Evolutionary conservation across 2,888 invertebrate genomes (phyloP), one percentile per base, ranked within the genome.

Genomic region (Ommatoiulus sabulosus): DNA sequence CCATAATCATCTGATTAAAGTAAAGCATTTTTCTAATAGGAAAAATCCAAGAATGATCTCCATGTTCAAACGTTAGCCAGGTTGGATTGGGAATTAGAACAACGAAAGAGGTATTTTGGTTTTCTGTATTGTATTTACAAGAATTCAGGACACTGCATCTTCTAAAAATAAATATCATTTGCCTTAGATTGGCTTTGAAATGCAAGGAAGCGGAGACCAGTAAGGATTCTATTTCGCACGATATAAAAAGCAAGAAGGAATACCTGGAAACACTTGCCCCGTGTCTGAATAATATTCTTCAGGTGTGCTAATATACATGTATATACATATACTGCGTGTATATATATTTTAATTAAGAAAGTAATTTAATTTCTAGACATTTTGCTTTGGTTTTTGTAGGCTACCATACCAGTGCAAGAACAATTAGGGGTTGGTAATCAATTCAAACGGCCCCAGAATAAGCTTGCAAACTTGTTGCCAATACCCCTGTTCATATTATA

Each of bases 1-100:
- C 6, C 35, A 8, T 52, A 44, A 80, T 43, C 1, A 89, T 15
- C 0, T 48, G 44, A 35, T 87, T n/a, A 46, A 87, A n/a, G 63
- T 84, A 44, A 88, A 6, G 12, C 7, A 24, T 88, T 57, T 3
- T 48, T 57, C 90, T 12, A 89, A 44, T 63, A 96, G 96, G 95
- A 95, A 89, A 91, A 94, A 46, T 96, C 96, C 0, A 94, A 94
- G 91, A 93, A 93, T 86, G 95, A 97, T 93, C 94, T 94, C 80
- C 98, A 99, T 93, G 96, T 96, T 91, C 93, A 96, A 90, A 96
- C 96, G 91, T 93, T 98, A 90, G 97, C 97, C 44, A 95, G 97
- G 90, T 93, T 99, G 52, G 97, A 98, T 92, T 98, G 97, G 96
- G 99, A 99, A 92, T 93, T 98, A 87, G 95, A 95, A 24, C 97